These are phyloP conservation scores for Pipistrellus pipistrellus DNA, from an alignment of 2,797 vertebrate genomes.

Conservation along the genomic window DNA sequence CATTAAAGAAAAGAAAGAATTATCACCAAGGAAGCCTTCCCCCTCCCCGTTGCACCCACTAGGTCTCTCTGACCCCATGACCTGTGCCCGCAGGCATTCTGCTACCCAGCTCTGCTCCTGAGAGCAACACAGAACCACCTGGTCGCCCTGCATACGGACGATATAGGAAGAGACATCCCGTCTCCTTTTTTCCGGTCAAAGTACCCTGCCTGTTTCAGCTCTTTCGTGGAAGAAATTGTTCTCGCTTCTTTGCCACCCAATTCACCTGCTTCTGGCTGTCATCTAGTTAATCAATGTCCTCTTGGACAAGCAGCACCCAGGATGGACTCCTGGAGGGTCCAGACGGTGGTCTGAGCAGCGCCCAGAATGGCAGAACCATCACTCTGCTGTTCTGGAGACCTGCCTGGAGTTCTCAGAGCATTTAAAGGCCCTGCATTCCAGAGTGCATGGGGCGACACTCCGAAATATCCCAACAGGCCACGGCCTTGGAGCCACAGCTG, in stretches of 20 bases:
- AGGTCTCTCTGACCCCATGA: not conserved
- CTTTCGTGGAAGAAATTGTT: not conserved
- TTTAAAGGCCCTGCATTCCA: not conserved
- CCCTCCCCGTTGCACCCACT: not conserved
- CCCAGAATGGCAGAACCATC: not conserved
- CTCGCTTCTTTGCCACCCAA: not conserved
- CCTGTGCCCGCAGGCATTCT: not conserved
- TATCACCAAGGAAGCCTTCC: not conserved
- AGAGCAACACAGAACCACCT: not conserved
- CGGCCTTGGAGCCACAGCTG: accelerated
- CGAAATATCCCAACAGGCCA: not conserved
- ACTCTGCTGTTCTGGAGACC: not conserved
- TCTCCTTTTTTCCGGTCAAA: not conserved
- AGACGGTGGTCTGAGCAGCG: not conserved
- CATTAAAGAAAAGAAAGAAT: not conserved
- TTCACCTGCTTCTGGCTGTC: not conserved
- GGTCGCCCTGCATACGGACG: not conserved
- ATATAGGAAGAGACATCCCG: not conserved
- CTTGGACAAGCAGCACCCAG: not conserved
- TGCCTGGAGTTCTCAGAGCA: not conserved
- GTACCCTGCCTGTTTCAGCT: not conserved
- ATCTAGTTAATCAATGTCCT: not conserved
- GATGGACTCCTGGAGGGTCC: not conserved
- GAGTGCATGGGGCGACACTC: not conserved
- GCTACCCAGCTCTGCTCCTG: not conserved